Conservation (phyloP, 2,113 vertebrate species). For the Thomomys bottae region DNA sequence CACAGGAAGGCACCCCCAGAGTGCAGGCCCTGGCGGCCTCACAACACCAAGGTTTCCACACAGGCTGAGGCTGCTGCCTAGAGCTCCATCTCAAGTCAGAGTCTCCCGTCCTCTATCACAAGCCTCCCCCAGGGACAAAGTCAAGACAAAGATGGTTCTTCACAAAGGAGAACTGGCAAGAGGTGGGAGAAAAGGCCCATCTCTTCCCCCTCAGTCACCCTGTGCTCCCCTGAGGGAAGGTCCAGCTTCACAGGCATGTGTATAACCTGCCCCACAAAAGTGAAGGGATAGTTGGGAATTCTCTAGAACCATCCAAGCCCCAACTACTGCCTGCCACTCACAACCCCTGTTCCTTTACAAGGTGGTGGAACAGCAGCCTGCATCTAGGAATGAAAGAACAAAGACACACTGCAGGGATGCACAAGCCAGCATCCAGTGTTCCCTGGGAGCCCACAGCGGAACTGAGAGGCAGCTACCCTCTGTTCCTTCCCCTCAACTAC, state of each 20-base stretch:
- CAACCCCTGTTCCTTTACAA: background rate
- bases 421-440: background rate
- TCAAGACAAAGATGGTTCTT: background rate
- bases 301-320: conserved; percentile 34
- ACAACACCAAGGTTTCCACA: background rate
- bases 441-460: background rate
- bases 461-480: background rate
- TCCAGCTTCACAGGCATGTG: background rate
- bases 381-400: background rate
- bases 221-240: fast-evolving
- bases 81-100: fast-evolving
- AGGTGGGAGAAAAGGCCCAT: background rate
- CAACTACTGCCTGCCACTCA: background rate
- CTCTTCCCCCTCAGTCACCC: background rate
- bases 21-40: background rate
- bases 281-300: conserved; percentile 57
- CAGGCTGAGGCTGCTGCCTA: background rate
- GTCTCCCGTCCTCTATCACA: fast-evolving
- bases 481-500: background rate
- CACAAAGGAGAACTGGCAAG: background rate
- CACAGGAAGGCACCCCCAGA: too few species aligned
- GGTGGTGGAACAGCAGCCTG: background rate
- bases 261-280: conserved; percentile 15
- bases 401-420: background rate
- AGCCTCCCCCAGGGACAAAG: background rate